These are phyloP conservation scores for Tichodroma muraria DNA, from an alignment of 2,113 vertebrate species.

Conservation along the genomic window DNA sequence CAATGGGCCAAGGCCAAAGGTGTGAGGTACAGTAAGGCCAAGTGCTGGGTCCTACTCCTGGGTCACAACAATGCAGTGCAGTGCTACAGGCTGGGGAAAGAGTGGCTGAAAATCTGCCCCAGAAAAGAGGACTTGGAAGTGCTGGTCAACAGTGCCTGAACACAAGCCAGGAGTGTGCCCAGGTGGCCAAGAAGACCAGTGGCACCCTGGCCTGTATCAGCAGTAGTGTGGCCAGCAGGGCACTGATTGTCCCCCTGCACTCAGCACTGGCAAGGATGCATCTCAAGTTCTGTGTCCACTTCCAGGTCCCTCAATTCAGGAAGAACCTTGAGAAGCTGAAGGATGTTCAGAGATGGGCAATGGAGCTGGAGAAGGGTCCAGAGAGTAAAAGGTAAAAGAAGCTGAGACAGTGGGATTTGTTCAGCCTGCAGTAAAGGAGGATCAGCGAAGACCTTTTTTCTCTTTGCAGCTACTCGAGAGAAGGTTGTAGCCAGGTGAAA, in stretches of 20 bases:
- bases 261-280: neutral
- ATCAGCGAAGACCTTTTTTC: neutral
- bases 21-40: neutral
- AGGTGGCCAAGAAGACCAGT: neutral
- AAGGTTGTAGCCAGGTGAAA: neutral
- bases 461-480: neutral
- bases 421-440: neutral
- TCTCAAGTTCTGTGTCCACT: neutral
- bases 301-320: neutral
- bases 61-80: neutral
- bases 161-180: neutral
- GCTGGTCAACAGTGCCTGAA: neutral
- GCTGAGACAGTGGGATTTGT: neutral
- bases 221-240: neutral
- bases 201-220: neutral
- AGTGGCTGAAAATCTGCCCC: rapidly evolving
- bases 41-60: neutral
- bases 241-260: too few relatives aligned
- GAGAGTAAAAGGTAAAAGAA: neutral
- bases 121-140: neutral
- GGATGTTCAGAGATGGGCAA: neutral
- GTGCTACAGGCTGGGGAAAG: neutral
- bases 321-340: neutral
- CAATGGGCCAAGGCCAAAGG: rapidly evolving
- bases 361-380: neutral